A percentile compares a stretch with the other conserved stretches of the same genome.
These are phyloP conservation scores for Protobothrops flavoviridis DNA, from an alignment of 2,113 vertebrate genomes.

Conservation along the genomic window DNA sequence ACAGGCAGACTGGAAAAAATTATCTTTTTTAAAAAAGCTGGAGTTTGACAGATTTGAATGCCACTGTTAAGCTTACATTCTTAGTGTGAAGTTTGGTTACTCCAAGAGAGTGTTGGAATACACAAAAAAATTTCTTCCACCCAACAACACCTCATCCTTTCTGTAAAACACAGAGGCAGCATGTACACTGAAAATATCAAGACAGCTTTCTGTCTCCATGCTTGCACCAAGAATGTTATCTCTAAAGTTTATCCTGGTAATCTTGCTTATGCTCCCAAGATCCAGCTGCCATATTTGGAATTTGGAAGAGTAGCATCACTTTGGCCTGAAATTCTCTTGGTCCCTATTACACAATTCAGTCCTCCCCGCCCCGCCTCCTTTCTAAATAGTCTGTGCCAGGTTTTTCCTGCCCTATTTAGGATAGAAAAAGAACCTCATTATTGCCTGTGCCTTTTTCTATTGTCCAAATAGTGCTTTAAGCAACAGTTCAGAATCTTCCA, in stretches of 20 bases:
- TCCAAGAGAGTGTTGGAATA: background rate
- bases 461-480: background rate
- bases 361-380: background rate
- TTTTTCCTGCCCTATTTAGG: background rate
- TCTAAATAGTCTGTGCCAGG: background rate
- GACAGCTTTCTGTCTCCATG: background rate
- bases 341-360: background rate
- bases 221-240: conserved; percentile 4
- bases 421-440: background rate
- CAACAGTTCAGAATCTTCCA: background rate
- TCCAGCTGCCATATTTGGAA: background rate
- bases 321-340: background rate
- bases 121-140: background rate
- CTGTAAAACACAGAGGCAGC: background rate
- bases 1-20: background rate
- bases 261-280: background rate
- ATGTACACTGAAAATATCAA: background rate
- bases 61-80: background rate
- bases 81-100: background rate
- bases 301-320: background rate
- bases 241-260: background rate
- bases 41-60: background rate
- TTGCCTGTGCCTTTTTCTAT: background rate
- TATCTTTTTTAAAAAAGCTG: too few relatives aligned
- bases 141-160: background rate